These are phyloP conservation scores for Catostomus latipinnis DNA, from an alignment of 2,797 vertebrate species.

Conservation along the genomic window DNA sequence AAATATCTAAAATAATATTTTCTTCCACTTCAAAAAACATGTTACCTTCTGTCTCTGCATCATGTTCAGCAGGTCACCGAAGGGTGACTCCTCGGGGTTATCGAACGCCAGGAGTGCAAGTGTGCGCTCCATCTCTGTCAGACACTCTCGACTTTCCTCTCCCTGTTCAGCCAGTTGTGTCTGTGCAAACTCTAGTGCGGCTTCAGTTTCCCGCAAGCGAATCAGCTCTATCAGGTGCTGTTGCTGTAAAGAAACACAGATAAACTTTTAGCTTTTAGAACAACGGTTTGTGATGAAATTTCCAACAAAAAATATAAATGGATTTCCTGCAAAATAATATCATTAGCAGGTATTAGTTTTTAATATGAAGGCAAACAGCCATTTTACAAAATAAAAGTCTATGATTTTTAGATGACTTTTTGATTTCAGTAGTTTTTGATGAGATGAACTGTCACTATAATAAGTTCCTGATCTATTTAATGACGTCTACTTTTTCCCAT, in stretches of 20 bases:
- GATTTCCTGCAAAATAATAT: too few species aligned
- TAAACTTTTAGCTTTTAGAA: background rate
- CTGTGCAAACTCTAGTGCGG: slow-evolving; percentile 97
- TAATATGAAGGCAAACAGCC: too few species aligned
- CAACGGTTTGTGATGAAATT: too few species aligned
- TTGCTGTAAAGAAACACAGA: slow-evolving; percentile 79
- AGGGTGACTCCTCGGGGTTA: slow-evolving; percentile 96
- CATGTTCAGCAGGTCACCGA: slow-evolving; percentile 97
- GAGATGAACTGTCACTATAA: too few species aligned
- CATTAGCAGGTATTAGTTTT: too few species aligned
- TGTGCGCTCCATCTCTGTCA: slow-evolving; percentile 97
- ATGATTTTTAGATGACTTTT: too few species aligned
- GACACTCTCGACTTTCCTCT: slow-evolving; percentile 95
- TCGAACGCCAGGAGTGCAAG: slow-evolving; percentile 95
- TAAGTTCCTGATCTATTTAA: too few species aligned
- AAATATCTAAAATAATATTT: background rate
- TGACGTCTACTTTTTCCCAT: too few species aligned
- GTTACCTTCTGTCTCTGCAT: slow-evolving; percentile 97
- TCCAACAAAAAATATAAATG: too few species aligned
- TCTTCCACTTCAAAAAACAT: background rate
- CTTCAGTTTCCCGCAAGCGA: slow-evolving; percentile 95
- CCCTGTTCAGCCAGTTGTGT: slow-evolving; percentile 97
- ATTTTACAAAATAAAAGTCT: too few species aligned
- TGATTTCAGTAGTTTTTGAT: too few species aligned
- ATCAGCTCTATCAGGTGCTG: slow-evolving; percentile 99